These are phyloP conservation scores for Calidris pygmaea DNA, from an alignment of 2,113 vertebrate genomes.

Conservation along the genomic window DNA sequence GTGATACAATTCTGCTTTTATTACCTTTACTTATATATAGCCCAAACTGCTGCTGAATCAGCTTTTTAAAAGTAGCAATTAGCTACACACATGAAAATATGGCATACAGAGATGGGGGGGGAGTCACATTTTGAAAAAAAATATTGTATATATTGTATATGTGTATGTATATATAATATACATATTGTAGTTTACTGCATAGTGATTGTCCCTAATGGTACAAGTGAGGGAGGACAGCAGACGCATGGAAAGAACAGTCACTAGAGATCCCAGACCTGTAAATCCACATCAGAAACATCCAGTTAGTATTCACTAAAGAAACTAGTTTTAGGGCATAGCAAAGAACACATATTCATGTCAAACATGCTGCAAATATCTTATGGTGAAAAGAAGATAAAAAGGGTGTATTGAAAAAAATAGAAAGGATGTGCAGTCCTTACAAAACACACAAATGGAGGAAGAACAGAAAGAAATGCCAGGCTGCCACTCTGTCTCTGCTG, in stretches of 20 bases:
- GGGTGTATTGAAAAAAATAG: background rate
- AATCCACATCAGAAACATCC: background rate
- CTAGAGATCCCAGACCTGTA: background rate
- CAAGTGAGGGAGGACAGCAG: background rate
- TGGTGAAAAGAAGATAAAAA: background rate
- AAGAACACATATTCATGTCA: rapidly evolving
- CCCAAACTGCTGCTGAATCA: background rate
- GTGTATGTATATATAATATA: no score
- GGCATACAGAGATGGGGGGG: background rate
- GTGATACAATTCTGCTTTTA: background rate
- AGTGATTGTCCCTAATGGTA: background rate
- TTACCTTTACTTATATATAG: background rate
- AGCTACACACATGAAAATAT: background rate
- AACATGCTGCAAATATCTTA: background rate
- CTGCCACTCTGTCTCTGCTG: background rate
- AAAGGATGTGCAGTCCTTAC: rapidly evolving
- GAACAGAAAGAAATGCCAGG: background rate
- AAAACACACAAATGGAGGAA: background rate
- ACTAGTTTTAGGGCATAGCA: background rate
- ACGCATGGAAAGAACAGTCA: background rate
- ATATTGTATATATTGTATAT: no score
- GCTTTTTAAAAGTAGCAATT: background rate
- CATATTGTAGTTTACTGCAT: background rate
- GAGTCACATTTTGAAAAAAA: background rate
- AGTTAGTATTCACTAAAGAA: background rate